Conservation (phyloP, 2,113 vertebrate genomes). For the Aepyceros melampus region DNA sequence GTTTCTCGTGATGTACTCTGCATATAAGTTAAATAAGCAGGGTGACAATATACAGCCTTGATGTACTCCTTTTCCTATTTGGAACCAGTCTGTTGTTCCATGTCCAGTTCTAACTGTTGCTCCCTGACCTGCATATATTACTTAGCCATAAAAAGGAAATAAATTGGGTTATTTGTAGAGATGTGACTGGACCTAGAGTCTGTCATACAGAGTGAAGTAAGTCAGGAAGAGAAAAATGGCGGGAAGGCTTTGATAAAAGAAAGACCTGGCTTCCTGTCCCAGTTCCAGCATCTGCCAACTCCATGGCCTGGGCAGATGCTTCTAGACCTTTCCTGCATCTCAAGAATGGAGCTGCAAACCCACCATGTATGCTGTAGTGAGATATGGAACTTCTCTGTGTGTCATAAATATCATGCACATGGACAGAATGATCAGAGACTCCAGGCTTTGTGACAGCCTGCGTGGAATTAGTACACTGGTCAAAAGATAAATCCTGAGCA, state of each 20-base stretch:
- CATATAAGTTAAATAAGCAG: no score
- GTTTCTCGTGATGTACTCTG: no score
- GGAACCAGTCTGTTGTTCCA: no score
- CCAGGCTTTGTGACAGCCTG: neutral
- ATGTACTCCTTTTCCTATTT: no score
- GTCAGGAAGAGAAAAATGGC: neutral
- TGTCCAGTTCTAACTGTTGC: no score
- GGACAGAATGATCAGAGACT: neutral
- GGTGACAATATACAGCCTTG: no score
- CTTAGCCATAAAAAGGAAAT: neutral
- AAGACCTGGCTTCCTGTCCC: neutral
- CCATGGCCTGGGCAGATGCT: neutral
- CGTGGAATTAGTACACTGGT: accelerated
- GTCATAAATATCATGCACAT: neutral
- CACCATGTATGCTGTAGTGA: neutral
- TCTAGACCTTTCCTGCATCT: neutral
- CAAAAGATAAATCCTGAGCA: neutral
- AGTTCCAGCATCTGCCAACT: neutral
- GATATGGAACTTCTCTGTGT: neutral
- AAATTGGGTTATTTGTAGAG: neutral
- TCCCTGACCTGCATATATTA: neutral
- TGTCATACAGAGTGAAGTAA: neutral
- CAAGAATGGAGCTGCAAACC: neutral
- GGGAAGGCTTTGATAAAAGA: neutral
- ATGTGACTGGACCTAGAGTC: neutral